phyloP scores from a whole-genome alignment of 2,888 invertebrate species.

The Empis livida region DNA sequence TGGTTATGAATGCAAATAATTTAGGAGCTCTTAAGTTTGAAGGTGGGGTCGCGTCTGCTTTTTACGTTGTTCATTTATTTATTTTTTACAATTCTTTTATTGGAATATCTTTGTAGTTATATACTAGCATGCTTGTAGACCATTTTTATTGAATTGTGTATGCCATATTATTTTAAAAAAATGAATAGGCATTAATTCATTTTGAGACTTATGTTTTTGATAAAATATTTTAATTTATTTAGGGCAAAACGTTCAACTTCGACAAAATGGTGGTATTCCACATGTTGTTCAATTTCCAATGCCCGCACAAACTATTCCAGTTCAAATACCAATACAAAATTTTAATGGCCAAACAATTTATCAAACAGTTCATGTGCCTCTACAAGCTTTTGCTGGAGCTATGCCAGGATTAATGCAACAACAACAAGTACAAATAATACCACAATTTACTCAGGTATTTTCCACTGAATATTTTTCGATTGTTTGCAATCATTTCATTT shows the following conservation, averaged over 20 bases:
- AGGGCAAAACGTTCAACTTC: conserved; percentile 59
- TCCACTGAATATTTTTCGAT: conserved; percentile 6
- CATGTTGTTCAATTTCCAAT: conserved; percentile 35
- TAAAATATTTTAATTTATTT: conserved; percentile 20
- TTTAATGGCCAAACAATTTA: conserved; percentile 83
- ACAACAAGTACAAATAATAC: conserved; percentile 59
- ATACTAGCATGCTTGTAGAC: no score
- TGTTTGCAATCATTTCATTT: neutral
- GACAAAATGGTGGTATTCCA: conserved; percentile 37
- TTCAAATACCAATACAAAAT: conserved; percentile 49
- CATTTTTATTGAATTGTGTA: no score
- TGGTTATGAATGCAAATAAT: conserved; percentile 14
- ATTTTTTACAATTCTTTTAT: neutral
- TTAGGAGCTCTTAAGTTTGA: conserved; percentile 14
- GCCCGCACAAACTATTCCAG: conserved; percentile 59
- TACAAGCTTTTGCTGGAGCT: conserved; percentile 55
- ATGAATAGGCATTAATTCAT: neutral
- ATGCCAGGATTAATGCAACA: conserved; percentile 45
- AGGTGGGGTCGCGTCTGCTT: conserved; percentile 9
- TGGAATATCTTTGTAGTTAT: no score
- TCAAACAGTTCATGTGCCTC: conserved; percentile 88
- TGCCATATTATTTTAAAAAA: neutral
- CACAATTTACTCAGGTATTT: conserved; percentile 70
- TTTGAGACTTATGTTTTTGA: neutral
- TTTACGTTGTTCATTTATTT: neutral